Evolutionary conservation across 2,113 vertebrate species (phyloP), one percentile per base, ranked within the genome.

Genomic region (Furnarius figulus): DNA sequence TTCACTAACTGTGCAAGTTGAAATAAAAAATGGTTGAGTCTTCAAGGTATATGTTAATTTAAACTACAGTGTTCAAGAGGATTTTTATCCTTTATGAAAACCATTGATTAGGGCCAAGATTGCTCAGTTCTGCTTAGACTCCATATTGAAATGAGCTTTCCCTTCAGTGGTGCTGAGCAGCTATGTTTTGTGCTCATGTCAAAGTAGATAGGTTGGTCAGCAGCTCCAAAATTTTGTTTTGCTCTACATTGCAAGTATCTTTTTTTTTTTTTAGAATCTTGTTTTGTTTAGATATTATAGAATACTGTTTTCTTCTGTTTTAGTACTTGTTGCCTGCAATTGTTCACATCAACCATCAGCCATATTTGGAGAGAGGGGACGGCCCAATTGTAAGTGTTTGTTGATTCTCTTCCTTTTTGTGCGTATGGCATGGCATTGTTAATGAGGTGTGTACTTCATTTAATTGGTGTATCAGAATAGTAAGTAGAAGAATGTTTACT

Each of bases 271-370:
- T 44, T 31, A 47, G 52, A 78, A 75, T 81, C 24, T 14, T 52
- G 12, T 1, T 74, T 59, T 77, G 21, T 35, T 21, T 35, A 7
- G 33, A 1, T 17, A 4, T 70, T 40, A 49, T 1, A 27, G 27
- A 55, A 37, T 33, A 28, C 10, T 50, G 14, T 71, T 71, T 63
- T 96, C n/a, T 94, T 62, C 28, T 66, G 10, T 92, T 96, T 47
- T 70, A 99, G 99, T 99, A 99, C 97, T 98, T 99, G 83, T 95
- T 99, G 93, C 99, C 99, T 96, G 99, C 99, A 35, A 99, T 99
- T 96, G 99, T 99, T 71, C 99, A 99, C 96, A 99, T 99, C 97
- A 99, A 99, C 97, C 99, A 99, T 95, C 99, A 99, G 97, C 99
- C 99, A 1, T 99, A 99, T 95, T 98, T 99, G 97, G 99, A 99